Base-by-base conservation (phyloP, 2,797 vertebrate genomes). In the Galagoides demidoff region DNA sequence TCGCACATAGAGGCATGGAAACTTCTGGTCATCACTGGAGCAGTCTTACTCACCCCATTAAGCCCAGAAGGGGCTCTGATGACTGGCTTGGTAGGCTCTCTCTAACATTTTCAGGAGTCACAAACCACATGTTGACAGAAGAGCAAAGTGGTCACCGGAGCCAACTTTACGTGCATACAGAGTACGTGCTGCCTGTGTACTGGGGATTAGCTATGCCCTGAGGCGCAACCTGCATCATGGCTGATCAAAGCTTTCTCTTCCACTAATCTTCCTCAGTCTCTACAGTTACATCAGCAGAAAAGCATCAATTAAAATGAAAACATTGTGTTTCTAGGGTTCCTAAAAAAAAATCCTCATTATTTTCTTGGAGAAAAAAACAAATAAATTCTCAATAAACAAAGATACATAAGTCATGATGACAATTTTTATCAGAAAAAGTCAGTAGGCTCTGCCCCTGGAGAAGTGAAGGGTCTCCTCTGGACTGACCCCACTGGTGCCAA, bases 31-130 rank as follows among this genome's bases (percentile, higher is more conserved):
- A 29, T 71, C 34, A 23, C 39, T 86, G 45, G 10, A 70, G 3
- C 4, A 83, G 64, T 4, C n/a, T 90, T 70, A 66, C 82, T 90
- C 52, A 85, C 16, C 39, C 31, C 61, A 68, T 76, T 66, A 94
- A 91, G 9, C 31, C 29, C n/a, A 77, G 49, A 93, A 86, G 37
- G 64, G 63, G 25, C 45, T 43, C 5, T 0, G 5, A 61, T n/a
- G 6, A 68, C 49, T 71, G 37, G 14, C 25, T 66, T 68, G 37
- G 89, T 4, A 82, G 4, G 12, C 27, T 90, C 37, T n/a, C 12
- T 76, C 45, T 94, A 59, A 79, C 16, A 73, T 82, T 95, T 92
- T 78, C 37, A 85, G 73, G 31, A 87, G 52, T 94, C 52, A 52
- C 71, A 85, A 34, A 61, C 19, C 22, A 59, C 52, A 89, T 68